A percentile compares a stretch with the other conserved stretches of the same genome.
Evolutionary conservation across 2,888 invertebrate species (phyloP).

Genomic region (Ectemnius lituratus): DNA sequence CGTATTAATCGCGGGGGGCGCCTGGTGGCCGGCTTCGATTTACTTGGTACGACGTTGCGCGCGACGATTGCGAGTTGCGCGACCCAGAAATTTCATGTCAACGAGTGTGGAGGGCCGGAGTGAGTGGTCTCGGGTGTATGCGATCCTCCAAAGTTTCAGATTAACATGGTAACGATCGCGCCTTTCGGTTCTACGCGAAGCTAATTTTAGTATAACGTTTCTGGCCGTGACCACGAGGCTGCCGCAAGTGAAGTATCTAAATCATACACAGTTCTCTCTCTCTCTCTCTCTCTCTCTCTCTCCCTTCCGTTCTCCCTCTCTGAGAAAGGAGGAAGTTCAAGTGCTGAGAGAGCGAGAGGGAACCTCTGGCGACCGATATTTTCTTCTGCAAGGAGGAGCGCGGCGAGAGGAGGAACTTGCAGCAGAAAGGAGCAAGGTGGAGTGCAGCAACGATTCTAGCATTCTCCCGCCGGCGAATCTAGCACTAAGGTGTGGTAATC

Average conservation of each 20-base stretch:
- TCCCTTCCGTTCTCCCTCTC: too few species aligned
- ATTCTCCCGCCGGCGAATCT: slow-evolving; percentile 28
- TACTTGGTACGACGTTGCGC: too few species aligned
- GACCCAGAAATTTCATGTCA: background rate
- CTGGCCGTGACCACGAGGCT: slow-evolving; percentile 30
- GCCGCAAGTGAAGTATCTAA: background rate
- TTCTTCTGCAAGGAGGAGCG: background rate
- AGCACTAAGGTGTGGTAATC: background rate
- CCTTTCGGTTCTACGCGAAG: slow-evolving; percentile 1
- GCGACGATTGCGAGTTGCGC: slow-evolving; percentile 5
- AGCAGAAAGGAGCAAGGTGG: slow-evolving; percentile 13
- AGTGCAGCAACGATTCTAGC: slow-evolving; percentile 28
- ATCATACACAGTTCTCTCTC: too few species aligned
- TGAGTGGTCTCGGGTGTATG: too few species aligned
- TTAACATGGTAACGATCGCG: too few species aligned
- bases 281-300: too few species aligned
- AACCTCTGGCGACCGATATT: background rate
- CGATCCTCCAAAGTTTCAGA: too few species aligned
- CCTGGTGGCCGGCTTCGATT: too few species aligned
- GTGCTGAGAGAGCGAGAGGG: background rate
- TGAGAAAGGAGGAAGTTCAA: too few species aligned
- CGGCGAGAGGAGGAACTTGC: background rate
- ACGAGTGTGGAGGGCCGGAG: too few species aligned
- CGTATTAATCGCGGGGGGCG: too few species aligned
- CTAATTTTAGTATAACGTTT: slow-evolving; percentile 38